Evolutionary conservation across 2,113 vertebrate species (phyloP).

Genomic region (Cyphomyrus plagiostoma): DNA sequence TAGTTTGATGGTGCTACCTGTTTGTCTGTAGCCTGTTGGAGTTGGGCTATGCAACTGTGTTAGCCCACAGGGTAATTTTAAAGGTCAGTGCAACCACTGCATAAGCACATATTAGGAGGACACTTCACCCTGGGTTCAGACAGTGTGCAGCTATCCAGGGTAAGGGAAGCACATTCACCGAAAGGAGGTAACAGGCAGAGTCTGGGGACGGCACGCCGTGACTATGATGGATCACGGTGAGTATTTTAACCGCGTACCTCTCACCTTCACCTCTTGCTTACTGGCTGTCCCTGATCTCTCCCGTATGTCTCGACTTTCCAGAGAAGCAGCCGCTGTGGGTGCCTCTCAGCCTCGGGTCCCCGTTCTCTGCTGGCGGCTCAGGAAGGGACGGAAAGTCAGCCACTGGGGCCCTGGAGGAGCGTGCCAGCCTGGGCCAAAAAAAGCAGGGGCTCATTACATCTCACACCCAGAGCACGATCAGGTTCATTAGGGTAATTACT

Average conservation of each 20-base stretch:
- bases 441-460: background rate
- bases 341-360: background rate
- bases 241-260: constrained; percentile 54
- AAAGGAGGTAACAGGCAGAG: constrained; percentile 54
- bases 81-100: constrained; percentile 60
- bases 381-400: background rate
- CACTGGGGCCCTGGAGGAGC: background rate
- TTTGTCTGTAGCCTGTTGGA: constrained; percentile 1
- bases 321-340: constrained; percentile 17
- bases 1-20: background rate
- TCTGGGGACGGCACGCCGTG: constrained; percentile 56
- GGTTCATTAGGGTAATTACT: background rate
- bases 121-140: constrained; percentile 58
- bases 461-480: background rate
- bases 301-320: constrained; percentile 55
- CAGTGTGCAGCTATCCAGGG: constrained; percentile 62
- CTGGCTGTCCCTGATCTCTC: constrained; percentile 54
- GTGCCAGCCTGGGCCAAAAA: background rate
- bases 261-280: constrained; percentile 47
- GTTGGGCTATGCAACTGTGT: background rate
- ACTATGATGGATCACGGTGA: constrained; percentile 56
- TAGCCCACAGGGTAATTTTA: constrained; percentile 49
- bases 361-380: background rate
- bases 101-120: constrained; percentile 59
- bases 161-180: constrained; percentile 57